Base-by-base conservation (phyloP, 2,888 invertebrate genomes). In the Drosophila pseudotakahashii region DNA sequence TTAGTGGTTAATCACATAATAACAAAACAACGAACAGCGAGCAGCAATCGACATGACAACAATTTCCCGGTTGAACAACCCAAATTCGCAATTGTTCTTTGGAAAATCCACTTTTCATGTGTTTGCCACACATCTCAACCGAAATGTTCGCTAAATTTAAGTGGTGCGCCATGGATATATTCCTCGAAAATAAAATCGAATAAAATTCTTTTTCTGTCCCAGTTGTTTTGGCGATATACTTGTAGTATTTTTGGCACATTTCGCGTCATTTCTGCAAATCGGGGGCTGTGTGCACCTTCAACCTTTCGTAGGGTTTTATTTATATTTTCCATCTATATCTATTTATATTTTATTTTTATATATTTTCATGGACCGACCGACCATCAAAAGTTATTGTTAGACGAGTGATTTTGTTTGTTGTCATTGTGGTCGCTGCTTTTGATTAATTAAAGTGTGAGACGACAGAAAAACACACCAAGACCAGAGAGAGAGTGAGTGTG, bases 361-460 rank as follows among this genome's bases (percentile, higher is more conserved):
- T 45, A 42, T 45, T 45, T 45, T 26, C 14, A 32, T 47, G 3
- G 19, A 39, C 30, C 47, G 19, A 39, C 30, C 47, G 47, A 52
- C 52, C 58, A 52, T 59, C 41, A 51, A 58, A 58, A 34, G 32
- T 51, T 52, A 41, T 59, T 59, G 52, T 59, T 59, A 34, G 51
- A 55, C 23, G 47, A 30, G 39, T 41, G 42, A 53, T 54, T 50
- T 47, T 37, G 71, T 37, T 52, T 59, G 60, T 69, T 59, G 68
- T 69, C 26, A 30, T 37, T 59, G 26, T 44, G 48, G 23, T 59
- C 51, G 45, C 50, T 41, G 71, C 32, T 54, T 71, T 72, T 70
- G 50, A 54, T 70, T 72, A 69, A 69, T 61, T 72, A 62, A 70
- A 63, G 63, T 62, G 73, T 63, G 73, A 62, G 73, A 72, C 54